These are phyloP conservation scores for Crepidodera aurea DNA, from an alignment of 2,888 invertebrate genomes.

Conservation along the genomic window DNA sequence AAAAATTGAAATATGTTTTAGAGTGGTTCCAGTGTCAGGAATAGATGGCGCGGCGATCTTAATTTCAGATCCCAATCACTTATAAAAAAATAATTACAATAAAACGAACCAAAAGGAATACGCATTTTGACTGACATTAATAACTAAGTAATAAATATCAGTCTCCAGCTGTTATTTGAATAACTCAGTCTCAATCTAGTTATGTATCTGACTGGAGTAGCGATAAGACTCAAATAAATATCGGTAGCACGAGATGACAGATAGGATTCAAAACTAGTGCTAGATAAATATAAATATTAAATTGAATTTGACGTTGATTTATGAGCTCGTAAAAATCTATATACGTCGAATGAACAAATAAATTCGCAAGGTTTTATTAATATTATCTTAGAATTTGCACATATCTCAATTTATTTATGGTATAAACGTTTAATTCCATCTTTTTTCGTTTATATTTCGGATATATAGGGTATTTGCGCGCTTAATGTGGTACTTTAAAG, in stretches of 20 bases:
- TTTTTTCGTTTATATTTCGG: no score
- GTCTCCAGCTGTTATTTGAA: not conserved
- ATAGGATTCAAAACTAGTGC: conserved; percentile 11
- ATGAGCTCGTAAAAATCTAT: not conserved
- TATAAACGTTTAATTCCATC: no score
- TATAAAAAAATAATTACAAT: no score
- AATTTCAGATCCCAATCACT: no score
- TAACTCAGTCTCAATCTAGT: not conserved
- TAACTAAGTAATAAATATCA: not conserved
- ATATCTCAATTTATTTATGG: no score
- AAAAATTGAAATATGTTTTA: no score
- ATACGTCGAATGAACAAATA: not conserved
- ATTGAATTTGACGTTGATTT: conserved; percentile 19
- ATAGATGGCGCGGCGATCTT: no score
- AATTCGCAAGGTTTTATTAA: not conserved
- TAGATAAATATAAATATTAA: conserved; percentile 16
- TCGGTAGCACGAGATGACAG: conserved; percentile 10
- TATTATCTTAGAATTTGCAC: no score
- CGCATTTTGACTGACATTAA: conserved; percentile 1
- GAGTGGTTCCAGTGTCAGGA: no score
- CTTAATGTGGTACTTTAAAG: no score
- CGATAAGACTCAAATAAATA: not conserved
- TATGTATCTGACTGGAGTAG: not conserved
- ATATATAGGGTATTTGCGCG: no score
- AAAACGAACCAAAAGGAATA: not conserved